Conservation (phyloP, 2,113 vertebrate genomes). For the Martes martes region DNA sequence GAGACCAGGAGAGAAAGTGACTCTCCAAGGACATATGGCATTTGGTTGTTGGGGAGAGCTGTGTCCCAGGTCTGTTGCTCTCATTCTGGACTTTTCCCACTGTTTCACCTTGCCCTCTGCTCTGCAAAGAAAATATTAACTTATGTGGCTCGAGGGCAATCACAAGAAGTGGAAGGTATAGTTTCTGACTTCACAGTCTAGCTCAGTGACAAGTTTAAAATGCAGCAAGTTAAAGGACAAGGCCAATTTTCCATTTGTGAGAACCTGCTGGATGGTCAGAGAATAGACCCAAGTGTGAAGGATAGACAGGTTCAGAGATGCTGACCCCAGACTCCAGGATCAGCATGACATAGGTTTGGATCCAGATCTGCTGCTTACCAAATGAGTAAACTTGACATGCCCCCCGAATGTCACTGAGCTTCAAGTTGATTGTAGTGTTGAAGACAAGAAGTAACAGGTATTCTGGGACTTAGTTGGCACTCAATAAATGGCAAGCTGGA, state of each 20-base stretch:
- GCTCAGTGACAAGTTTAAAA: neutral
- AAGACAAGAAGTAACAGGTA: neutral
- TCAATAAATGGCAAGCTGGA: neutral
- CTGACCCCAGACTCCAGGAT: neutral
- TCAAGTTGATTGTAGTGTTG: neutral
- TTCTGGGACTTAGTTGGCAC: neutral
- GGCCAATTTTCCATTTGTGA: neutral
- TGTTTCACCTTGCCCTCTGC: neutral
- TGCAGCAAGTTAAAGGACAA: neutral
- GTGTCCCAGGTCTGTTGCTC: neutral
- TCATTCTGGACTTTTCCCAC: neutral
- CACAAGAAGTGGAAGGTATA: neutral
- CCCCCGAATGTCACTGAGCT: too few relatives aligned
- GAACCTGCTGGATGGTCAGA: neutral
- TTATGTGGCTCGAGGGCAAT: neutral
- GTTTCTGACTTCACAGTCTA: neutral
- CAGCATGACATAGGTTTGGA: neutral
- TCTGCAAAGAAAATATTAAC: neutral
- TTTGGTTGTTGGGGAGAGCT: fast-evolving
- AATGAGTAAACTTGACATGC: neutral
- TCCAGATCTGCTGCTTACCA: neutral
- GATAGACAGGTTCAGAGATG: neutral
- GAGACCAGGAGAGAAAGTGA: neutral
- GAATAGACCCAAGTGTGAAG: neutral
- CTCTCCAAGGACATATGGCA: neutral